Percentiles rank a stretch among this genome's conserved stretches.
Evolutionary conservation across 1,140 invertebrate genomes (phyloP).

Genomic region (Drosophila nigromelanica): DNA sequence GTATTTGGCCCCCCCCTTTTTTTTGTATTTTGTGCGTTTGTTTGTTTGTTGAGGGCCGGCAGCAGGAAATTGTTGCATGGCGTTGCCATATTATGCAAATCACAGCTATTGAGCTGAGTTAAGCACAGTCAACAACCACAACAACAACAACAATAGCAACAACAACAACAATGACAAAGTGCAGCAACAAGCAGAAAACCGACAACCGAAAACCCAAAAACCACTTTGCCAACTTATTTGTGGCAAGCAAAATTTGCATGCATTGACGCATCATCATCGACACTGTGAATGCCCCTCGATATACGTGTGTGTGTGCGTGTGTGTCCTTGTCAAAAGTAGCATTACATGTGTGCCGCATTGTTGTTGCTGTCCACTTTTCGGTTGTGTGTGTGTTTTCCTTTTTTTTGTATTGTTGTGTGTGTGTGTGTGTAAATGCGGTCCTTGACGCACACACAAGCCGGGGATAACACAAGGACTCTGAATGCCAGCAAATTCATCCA

Average conservation of each 20-base stretch:
- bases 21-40: conserved; percentile 1
- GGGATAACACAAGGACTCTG: conserved; percentile 39
- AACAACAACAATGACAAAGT: conserved; percentile 11
- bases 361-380: conserved; percentile 33
- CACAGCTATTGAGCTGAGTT: conserved; percentile 57
- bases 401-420: conserved; percentile 22
- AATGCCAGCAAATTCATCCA: conserved; percentile 46
- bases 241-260: conserved; percentile 44
- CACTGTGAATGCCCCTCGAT: conserved; percentile 31
- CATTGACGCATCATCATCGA: conserved; percentile 64
- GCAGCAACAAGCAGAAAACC: conserved; percentile 29
- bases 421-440: conserved; percentile 4
- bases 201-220: conserved; percentile 41
- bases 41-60: conserved; percentile 12
- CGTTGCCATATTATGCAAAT: conserved; percentile 75
- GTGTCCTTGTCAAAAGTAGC: conserved; percentile 29
- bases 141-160: conserved; percentile 10
- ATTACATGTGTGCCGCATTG: conserved; percentile 22
- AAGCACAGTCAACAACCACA: conserved; percentile 31
- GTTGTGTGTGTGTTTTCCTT: not conserved
- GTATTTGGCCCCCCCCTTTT: not conserved
- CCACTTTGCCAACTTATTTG: conserved; percentile 54
- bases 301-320: conserved; percentile 21
- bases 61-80: conserved; percentile 71
- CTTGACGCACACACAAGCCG: conserved; percentile 16